Evolutionary conservation across 2,797 vertebrate species (phyloP), one percentile per base, ranked within the genome.

Genomic region (Thripadectes ignobilis): DNA sequence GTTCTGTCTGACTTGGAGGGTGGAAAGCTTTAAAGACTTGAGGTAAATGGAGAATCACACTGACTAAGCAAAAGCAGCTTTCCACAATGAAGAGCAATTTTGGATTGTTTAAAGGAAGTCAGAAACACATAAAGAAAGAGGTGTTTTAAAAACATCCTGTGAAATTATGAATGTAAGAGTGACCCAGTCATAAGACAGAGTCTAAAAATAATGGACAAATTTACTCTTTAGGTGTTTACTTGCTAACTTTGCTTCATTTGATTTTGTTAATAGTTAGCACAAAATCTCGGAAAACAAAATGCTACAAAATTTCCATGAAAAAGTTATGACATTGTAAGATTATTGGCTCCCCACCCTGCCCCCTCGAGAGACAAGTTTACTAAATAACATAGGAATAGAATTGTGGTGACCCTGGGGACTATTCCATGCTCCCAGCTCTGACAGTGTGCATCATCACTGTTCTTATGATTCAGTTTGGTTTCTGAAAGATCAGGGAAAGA

Each of bases 51-150:
- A 80, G 21, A 13, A 30, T 49, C 12, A 8, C 16, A 1, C 32
- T 67, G 54, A 55, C 21, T 38, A 89, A 85, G 61, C 66, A 76
- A 85, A 80, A 46, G 9, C n/a, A 66, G 18, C 68, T 86, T 94
- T 82, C 58, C n/a, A 21, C 12, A 66, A 9, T 11, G 36, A 87
- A 66, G 30, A 73, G 21, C 7, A 52, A 82, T 76, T 52, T 22
- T 66, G 48, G 4, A n/a, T 82, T 87, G 49, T 57, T 66, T 46
- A 43, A 68, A 88, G 32, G 29, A 84, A 81, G 9, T 5, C 45
- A 72, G 49, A 84, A 72, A 5, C 55, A 66, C 46, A 65, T 49
- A 24, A 4, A 62, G 22, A 76, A 87, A 75, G 19, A 58, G 45
- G 3, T 4, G 3, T 78, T 92, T 69, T 23, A 1, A 76, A 88